Evolutionary conservation across 2,797 vertebrate species (phyloP).

Genomic region (Xenops minutus): DNA sequence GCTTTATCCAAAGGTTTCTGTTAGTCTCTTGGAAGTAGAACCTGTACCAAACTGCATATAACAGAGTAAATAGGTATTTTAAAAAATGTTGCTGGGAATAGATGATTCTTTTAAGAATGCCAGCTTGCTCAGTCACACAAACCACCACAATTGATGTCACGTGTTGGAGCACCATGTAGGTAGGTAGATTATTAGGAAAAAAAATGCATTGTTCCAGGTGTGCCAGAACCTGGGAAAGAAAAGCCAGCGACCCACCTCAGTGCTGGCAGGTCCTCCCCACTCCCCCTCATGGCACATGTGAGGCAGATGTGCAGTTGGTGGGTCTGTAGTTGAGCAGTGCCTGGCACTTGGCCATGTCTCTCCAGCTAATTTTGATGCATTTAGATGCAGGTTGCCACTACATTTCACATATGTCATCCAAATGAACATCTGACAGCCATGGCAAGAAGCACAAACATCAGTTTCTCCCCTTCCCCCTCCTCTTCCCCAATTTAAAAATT

Average conservation of each 20-base stretch:
- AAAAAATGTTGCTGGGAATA: background rate
- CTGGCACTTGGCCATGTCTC: background rate
- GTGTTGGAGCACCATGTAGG: rapidly evolving
- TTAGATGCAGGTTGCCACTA: background rate
- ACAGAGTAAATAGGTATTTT: background rate
- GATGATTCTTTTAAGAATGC: background rate
- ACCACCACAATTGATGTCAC: rapidly evolving
- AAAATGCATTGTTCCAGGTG: rapidly evolving
- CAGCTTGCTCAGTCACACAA: background rate
- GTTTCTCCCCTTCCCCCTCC: background rate
- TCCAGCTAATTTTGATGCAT: background rate
- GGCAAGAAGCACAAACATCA: background rate
- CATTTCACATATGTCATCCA: background rate
- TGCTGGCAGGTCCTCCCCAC: background rate
- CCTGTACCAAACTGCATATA: background rate
- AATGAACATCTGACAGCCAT: background rate
- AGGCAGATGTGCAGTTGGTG: background rate
- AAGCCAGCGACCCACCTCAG: background rate
- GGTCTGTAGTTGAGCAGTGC: background rate
- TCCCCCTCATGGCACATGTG: rapidly evolving
- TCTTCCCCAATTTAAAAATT: background rate
- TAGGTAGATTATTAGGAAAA: background rate
- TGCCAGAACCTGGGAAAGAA: background rate
- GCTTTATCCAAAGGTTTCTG: background rate
- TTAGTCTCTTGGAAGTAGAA: background rate